These are phyloP conservation scores for Molorchus minor DNA, from an alignment of 2,888 invertebrate species.

Conservation along the genomic window DNA sequence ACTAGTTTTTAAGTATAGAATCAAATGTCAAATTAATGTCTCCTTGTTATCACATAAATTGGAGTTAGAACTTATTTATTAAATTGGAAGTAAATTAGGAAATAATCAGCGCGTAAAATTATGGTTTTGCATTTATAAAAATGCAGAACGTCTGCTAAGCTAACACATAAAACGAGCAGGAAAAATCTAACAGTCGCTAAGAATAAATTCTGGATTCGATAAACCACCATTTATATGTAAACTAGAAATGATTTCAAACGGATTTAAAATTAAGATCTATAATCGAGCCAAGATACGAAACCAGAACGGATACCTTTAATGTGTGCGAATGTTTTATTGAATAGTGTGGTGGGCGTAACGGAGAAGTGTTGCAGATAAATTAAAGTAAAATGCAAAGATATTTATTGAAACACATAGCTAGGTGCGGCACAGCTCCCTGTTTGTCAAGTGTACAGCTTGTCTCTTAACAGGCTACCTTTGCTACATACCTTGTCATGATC, in stretches of 20 bases:
- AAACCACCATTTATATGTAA: too few species aligned
- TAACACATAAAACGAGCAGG: too few species aligned
- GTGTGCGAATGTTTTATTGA: slow-evolving; percentile 36
- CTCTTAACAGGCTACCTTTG: slow-evolving; percentile 38
- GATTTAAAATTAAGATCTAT: slow-evolving; percentile 23
- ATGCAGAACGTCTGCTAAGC: too few species aligned
- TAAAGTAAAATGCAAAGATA: slow-evolving; percentile 41
- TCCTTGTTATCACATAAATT: too few species aligned
- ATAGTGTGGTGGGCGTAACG: slow-evolving; percentile 40
- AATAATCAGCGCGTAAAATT: too few species aligned
- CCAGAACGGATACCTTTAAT: slow-evolving; percentile 34
- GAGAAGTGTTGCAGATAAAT: slow-evolving; percentile 42
- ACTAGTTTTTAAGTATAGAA: too few species aligned
- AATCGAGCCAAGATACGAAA: slow-evolving; percentile 31
- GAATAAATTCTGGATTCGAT: too few species aligned
- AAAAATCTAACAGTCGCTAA: too few species aligned
- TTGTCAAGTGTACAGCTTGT: slow-evolving; percentile 43
- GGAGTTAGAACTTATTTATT: too few species aligned
- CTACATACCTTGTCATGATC: slow-evolving; percentile 36
- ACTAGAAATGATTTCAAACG: slow-evolving; percentile 27
- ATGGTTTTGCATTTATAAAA: too few species aligned
- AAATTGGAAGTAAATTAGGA: too few species aligned
- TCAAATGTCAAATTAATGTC: too few species aligned
- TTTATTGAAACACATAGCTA: slow-evolving; percentile 42
- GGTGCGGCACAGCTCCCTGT: slow-evolving; percentile 45